Evolutionary conservation across 2,113 vertebrate species (phyloP), one percentile per base, ranked within the genome.

Genomic region (Siniperca knerii): DNA sequence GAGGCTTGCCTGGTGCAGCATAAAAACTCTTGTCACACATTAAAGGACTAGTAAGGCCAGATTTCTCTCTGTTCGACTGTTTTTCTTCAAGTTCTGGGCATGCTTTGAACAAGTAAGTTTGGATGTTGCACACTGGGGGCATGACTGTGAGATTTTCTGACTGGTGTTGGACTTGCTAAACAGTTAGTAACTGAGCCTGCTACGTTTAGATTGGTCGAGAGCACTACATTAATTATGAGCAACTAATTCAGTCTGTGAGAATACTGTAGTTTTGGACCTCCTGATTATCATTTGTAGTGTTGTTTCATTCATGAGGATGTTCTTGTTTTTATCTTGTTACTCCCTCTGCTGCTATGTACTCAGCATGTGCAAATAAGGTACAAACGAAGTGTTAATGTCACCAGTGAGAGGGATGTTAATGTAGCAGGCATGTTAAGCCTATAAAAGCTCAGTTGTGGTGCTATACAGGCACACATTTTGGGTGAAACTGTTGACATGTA

Each of bases 21-120:
- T 70, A 64, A 60, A 72, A 74, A 74, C 71, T 76, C 70, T 70
- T 81, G 69, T 72, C 75, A 84, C 74, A 78, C 65, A 82, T 71
- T 65, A 76, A 64, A 82, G 61, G 21, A 75, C 58, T 66, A 74
- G 70, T 78, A 54, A 78, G 62, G 40, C n/a, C n/a, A 70, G 6
- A 35, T 35, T 73, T 67, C 52, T 40, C 50, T 73, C 55, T 64
- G 10, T 20, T 58, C 23, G 0, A 44, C 62, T 55, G 33, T 50
- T 81, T 79, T 71, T 84, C 13, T 66, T 67, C 4, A 60, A 73
- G 54, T 46, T 67, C 13, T 75, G 29, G 20, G 8, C 9, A 74
- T 33, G 23, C 62, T 46, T 54, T 74, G 9, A 83, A 37, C 37
- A 60, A 69, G 54, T 48, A 35, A 35, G 64, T 78, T 60, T 60